Evolutionary conservation across 1,140 invertebrate genomes (phyloP).

Genomic region (Nebria ingens): DNA sequence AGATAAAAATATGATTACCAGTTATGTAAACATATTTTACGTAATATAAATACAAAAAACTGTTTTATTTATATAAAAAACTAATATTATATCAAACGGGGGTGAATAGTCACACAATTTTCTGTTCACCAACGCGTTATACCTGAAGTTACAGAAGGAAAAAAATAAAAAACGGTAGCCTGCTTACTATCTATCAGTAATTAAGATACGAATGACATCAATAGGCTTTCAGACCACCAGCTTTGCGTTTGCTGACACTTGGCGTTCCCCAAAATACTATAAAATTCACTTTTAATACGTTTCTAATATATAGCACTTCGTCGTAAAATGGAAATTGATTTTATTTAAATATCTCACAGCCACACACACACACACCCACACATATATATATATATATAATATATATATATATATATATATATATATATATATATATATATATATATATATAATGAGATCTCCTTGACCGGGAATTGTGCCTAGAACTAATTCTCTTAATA

Average conservation of each 20-base stretch:
- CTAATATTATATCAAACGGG: background rate
- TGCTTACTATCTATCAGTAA: background rate
- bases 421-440: too few species aligned
- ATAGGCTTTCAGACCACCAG: background rate
- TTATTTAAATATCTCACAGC: background rate
- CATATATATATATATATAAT: too few species aligned
- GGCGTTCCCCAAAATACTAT: background rate
- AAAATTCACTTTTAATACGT: background rate
- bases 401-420: too few species aligned
- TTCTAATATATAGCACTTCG: too few species aligned
- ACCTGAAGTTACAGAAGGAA: background rate
- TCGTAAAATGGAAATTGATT: background rate
- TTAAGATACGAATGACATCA: constrained; percentile 3
- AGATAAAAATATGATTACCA: too few species aligned
- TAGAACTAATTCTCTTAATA: too few species aligned
- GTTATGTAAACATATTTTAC: background rate
- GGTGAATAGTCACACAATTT: too few species aligned
- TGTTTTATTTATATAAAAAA: background rate
- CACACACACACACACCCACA: too few species aligned
- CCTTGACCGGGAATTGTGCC: too few species aligned
- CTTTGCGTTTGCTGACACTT: background rate
- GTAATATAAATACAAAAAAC: background rate
- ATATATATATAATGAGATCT: too few species aligned
- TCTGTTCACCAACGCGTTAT: too few species aligned
- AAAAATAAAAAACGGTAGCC: background rate